phyloP scores from a whole-genome alignment of 2,888 invertebrate species.

The Axea sp. region DNA sequence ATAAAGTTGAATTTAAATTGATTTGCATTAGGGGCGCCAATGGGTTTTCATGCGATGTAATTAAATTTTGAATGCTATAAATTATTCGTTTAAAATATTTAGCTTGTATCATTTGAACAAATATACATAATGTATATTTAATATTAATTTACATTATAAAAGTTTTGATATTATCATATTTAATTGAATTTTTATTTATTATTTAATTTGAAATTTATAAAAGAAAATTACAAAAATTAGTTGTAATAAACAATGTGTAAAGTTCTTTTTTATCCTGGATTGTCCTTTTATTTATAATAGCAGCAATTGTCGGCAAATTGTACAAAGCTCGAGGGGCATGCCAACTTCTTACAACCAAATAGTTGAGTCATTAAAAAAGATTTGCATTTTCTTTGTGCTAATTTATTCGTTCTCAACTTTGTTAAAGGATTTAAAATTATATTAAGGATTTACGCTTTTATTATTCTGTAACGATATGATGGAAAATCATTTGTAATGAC shows the following conservation, averaged over 20 bases:
- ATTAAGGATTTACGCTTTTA: not conserved
- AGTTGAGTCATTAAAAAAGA: slow-evolving; percentile 46
- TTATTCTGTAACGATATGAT: no score
- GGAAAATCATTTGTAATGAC: slow-evolving; percentile 56
- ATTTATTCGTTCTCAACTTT: slow-evolving; percentile 15
- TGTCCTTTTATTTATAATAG: slow-evolving; percentile 41
- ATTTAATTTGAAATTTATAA: no score
- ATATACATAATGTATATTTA: no score
- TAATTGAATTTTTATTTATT: no score
- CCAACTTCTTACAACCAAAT: slow-evolving; percentile 52
- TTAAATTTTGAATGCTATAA: slow-evolving; percentile 2
- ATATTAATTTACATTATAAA: no score
- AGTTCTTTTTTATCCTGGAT: slow-evolving; percentile 57
- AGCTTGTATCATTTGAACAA: no score
- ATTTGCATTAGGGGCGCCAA: slow-evolving; percentile 32
- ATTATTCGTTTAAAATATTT: no score
- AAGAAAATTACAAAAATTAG: no score
- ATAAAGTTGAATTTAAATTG: slow-evolving; percentile 40
- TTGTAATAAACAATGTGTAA: no score
- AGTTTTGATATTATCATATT: no score
- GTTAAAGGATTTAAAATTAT: slow-evolving; percentile 7
- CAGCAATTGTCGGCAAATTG: slow-evolving; percentile 58
- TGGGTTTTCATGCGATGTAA: not conserved
- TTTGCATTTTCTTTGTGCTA: slow-evolving; percentile 21
- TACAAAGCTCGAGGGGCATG: slow-evolving; percentile 62